Conservation (phyloP, 1,140 invertebrate species). For the Chionoecetes opilio region DNA sequence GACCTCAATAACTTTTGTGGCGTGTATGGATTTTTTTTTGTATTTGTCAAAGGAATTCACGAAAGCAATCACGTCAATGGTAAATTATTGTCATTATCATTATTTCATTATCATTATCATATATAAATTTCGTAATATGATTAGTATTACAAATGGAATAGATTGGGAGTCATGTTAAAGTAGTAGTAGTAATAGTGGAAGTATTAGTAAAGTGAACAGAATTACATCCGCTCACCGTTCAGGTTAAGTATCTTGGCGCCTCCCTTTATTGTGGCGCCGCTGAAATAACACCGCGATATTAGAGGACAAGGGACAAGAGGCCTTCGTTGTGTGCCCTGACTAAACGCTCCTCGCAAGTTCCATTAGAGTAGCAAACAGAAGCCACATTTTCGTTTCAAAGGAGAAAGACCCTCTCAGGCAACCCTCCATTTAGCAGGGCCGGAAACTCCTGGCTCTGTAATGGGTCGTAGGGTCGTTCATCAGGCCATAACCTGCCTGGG, state of each 20-base stretch:
- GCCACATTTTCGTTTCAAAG: conserved; percentile 16
- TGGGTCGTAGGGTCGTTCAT: background rate
- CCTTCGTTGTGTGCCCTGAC: background rate
- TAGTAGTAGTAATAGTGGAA: no score
- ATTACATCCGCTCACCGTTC: background rate
- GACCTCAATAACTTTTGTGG: no score
- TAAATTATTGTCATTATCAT: no score
- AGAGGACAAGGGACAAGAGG: conserved; percentile 15
- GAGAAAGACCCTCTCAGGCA: conserved; percentile 5
- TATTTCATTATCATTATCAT: no score
- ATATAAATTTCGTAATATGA: no score
- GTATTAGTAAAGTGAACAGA: background rate
- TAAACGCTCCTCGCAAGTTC: background rate
- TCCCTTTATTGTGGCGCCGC: background rate
- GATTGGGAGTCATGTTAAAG: no score
- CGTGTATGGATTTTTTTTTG: no score
- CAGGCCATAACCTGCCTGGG: background rate
- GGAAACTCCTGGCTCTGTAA: background rate
- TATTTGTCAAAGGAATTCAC: no score
- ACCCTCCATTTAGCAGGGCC: background rate
- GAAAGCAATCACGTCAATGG: no score
- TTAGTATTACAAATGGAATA: no score
- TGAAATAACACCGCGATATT: background rate
- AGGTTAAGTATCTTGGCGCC: background rate
- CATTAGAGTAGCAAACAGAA: background rate